Percentiles rank a stretch among this genome's conserved stretches.
Evolutionary conservation across 2,888 invertebrate species (phyloP).

Genomic region (Apocheima hispidaria): DNA sequence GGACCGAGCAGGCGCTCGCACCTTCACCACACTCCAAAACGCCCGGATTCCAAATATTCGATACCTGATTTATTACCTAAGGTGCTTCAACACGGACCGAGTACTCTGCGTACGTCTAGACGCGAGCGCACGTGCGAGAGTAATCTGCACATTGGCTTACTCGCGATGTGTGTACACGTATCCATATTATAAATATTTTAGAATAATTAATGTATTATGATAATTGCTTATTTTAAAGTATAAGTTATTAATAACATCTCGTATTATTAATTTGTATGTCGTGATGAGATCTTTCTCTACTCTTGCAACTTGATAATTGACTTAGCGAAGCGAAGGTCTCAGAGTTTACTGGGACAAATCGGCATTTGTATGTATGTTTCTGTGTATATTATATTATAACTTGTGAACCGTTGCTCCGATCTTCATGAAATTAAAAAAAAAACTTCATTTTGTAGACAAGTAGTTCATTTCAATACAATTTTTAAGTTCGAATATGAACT

Average conservation of each 20-base stretch:
- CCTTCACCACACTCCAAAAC: slow-evolving; percentile 63
- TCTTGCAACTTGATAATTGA: no score
- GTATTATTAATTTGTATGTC: background rate
- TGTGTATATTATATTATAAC: no score
- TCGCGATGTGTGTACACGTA: background rate
- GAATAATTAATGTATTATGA: background rate
- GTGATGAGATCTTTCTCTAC: background rate
- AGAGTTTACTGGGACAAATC: no score
- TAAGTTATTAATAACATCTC: background rate
- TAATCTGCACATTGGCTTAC: no score
- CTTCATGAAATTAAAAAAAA: no score
- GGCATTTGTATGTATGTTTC: no score
- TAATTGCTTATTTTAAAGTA: background rate
- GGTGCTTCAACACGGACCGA: background rate
- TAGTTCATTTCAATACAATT: no score
- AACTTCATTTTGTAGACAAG: no score
- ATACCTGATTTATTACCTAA: slow-evolving; percentile 56
- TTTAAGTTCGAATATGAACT: no score
- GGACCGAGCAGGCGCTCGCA: slow-evolving; percentile 65
- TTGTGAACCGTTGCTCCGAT: no score
- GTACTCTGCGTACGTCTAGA: background rate
- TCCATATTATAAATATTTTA: background rate
- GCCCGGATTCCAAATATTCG: slow-evolving; percentile 72
- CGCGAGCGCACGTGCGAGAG: background rate
- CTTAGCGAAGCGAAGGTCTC: no score